Conservation (phyloP, 1,140 invertebrate species). For the Heliconius nattereri region DNA sequence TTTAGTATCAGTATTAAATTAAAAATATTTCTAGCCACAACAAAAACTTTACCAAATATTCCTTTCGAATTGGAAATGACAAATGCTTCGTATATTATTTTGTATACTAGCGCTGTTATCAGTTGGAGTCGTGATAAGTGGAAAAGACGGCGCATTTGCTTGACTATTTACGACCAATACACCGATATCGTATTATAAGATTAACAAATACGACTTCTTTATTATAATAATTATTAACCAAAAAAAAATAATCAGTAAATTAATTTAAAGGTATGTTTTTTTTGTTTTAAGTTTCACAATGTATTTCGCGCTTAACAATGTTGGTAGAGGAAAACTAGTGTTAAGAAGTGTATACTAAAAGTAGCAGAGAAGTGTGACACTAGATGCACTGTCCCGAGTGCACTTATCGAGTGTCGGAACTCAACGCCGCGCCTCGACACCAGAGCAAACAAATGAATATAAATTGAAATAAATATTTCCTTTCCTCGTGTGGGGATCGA, state of each 20-base stretch:
- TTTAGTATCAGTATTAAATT: not conserved
- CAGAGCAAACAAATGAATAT: too few relatives aligned
- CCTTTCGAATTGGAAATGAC: not conserved
- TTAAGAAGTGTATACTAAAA: too few relatives aligned
- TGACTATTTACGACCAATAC: not conserved
- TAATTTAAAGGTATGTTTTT: too few relatives aligned
- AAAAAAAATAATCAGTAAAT: not conserved
- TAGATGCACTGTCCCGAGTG: too few relatives aligned
- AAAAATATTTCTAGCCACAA: not conserved
- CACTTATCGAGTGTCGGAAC: too few relatives aligned
- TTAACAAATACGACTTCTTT: not conserved
- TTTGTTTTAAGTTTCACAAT: too few relatives aligned
- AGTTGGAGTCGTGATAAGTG: conserved; percentile 17
- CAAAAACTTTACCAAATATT: not conserved
- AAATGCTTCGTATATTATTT: conserved; percentile 7
- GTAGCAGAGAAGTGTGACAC: too few relatives aligned
- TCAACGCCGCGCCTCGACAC: too few relatives aligned
- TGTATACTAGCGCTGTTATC: conserved; percentile 16
- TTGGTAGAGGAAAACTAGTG: too few relatives aligned
- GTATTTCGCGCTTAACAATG: too few relatives aligned
- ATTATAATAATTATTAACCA: not conserved
- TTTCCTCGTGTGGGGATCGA: too few relatives aligned
- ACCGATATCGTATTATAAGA: not conserved
- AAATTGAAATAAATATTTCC: too few relatives aligned
- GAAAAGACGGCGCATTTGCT: conserved; percentile 5